phyloP scores from a whole-genome alignment of 2,797 vertebrate species.

The Cuculus canorus region DNA sequence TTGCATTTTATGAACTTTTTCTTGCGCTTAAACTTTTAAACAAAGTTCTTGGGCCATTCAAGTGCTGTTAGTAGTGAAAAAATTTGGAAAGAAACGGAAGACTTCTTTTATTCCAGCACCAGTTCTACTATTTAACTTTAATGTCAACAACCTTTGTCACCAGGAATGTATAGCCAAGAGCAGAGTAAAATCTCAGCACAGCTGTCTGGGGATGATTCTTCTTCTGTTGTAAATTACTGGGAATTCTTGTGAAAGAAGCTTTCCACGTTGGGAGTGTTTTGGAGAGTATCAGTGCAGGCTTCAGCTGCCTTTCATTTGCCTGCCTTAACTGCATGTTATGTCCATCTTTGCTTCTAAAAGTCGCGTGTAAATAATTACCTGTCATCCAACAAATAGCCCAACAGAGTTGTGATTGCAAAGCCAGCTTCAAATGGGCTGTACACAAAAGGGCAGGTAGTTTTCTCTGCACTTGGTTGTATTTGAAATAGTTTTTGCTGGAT shows the following conservation, averaged over 20 bases:
- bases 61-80: not conserved
- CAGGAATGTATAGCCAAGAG: not conserved
- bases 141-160: conserved; percentile 22
- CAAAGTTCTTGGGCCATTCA: not conserved
- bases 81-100: not conserved
- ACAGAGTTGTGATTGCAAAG: not conserved
- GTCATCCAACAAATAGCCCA: not conserved
- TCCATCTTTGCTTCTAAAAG: not conserved
- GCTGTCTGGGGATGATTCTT: not conserved
- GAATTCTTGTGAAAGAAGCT: not conserved
- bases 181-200: not conserved
- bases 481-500: not conserved
- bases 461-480: not conserved
- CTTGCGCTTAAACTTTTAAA: not conserved
- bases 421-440: not conserved
- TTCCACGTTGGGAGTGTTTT: not conserved
- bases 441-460: not conserved
- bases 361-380: not conserved
- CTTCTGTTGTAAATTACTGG: conserved; percentile 12
- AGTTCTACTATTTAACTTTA: not conserved
- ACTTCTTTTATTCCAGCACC: not conserved
- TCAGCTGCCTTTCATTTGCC: conserved; percentile 13
- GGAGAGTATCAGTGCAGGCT: not conserved
- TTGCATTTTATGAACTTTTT: not conserved
- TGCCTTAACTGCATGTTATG: not conserved